These are phyloP conservation scores for Montipora efflorescens DNA, from an alignment of 64 coral and sea anemone genomes.

Conservation along the genomic window DNA sequence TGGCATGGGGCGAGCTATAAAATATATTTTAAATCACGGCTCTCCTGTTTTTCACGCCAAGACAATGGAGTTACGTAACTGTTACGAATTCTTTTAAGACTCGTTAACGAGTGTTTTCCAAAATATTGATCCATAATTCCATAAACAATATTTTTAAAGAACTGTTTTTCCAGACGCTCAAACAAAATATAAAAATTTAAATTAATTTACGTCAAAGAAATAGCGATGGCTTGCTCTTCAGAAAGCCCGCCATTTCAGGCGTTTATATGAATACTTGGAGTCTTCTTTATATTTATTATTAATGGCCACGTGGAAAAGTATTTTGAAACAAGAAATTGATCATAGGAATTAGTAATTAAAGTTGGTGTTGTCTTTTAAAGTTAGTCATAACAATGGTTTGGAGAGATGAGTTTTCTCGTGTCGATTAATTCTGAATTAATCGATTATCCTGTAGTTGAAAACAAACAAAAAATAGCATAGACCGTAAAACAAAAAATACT, in stretches of 20 bases:
- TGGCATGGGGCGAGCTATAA: not conserved
- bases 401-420: too few relatives aligned
- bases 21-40: too few relatives aligned
- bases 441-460: too few relatives aligned
- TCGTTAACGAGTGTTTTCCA: not conserved
- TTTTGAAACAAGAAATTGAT: not conserved
- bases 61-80: conserved; percentile 7
- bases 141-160: conserved; percentile 34
- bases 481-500: too few relatives aligned
- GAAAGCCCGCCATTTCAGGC: too few relatives aligned
- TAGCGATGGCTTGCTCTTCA: too few relatives aligned
- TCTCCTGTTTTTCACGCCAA: not conserved
- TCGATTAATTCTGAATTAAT: too few relatives aligned
- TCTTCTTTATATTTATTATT: not conserved
- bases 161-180: not conserved
- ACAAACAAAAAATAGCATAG: too few relatives aligned
- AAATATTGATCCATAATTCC: not conserved
- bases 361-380: not conserved
- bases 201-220: not conserved
- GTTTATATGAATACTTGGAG: too few relatives aligned
- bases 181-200: not conserved
- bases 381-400: not conserved
- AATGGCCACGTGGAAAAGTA: not conserved
- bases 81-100: not conserved
- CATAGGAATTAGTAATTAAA: not conserved